phyloP scores from a whole-genome alignment of 2,888 invertebrate species.

The Ophion ventricosus region DNA sequence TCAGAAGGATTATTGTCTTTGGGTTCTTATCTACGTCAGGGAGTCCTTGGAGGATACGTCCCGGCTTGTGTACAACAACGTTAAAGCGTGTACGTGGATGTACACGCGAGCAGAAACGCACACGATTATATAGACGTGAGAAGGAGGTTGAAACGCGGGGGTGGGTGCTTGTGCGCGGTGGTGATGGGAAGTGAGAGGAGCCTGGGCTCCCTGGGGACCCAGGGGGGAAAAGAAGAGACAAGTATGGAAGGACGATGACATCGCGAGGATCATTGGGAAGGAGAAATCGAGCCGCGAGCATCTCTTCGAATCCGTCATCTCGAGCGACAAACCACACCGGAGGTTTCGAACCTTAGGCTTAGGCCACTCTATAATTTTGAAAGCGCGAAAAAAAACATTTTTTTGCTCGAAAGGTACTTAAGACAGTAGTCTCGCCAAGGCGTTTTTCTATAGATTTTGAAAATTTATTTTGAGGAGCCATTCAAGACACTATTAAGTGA shows the following conservation, averaged over 20 bases:
- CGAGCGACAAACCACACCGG: conserved; percentile 23
- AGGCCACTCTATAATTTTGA: too few species aligned
- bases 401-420: too few species aligned
- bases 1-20: conserved; percentile 83
- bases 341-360: neutral
- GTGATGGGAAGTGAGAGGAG: conserved; percentile 47
- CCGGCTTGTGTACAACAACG: neutral
- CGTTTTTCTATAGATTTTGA: too few species aligned
- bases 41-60: conserved; percentile 65
- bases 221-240: conserved; percentile 26
- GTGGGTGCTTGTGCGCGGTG: conserved; percentile 52
- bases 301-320: conserved; percentile 42
- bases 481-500: too few species aligned
- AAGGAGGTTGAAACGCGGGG: conserved; percentile 20
- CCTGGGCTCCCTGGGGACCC: conserved; percentile 53
- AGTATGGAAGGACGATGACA: conserved; percentile 45
- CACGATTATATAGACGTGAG: neutral
- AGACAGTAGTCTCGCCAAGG: too few species aligned
- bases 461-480: too few species aligned
- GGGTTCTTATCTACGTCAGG: conserved; percentile 79
- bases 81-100: neutral
- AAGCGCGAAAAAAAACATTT: too few species aligned
- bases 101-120: neutral
- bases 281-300: conserved; percentile 13
- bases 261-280: conserved; percentile 59